Evolutionary conservation across 1,140 invertebrate genomes (phyloP), one percentile per base, ranked within the genome.

Genomic region (Drosophila bocki): DNA sequence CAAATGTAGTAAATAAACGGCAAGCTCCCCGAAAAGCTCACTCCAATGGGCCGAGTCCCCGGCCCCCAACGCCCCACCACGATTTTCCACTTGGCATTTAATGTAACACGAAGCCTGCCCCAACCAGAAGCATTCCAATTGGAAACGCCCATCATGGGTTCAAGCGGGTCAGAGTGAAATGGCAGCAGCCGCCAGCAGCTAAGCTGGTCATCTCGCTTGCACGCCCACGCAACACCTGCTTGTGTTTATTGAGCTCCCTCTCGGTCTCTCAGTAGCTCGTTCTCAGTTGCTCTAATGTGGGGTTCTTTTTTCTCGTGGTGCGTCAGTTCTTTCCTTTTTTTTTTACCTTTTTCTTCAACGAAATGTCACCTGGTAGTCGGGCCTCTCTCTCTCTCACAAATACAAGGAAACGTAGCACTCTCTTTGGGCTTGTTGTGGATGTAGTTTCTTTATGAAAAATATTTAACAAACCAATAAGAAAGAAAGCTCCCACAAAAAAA

Each of bases 41-140:
- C 39, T 47, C 53, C 75, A 47, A 44, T 45, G 53, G 47, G 19
- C 32, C 17, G 26, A 37, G 33, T 45, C 44, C 32, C 58, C 47
- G 32, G 45, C 50, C 58, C 44, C 19, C 19, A 47, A 19, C 3
- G 8, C 19, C 57, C 12, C 19, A 15, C 39, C 44, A 15, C 26
- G 4, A 9, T 33, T 22, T 35, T 45, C 48, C 64, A 45, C 22
- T 69, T 69, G 75, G 51, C 33, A 51, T 39, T 41, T 63, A 69
- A 80, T 87, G 84, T 80, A 88, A 75, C 65, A 64, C 48, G 68
- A 70, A 62, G 41, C 60, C 59, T 74, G 62, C 75, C 81, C 84
- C 85, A 88, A 90, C 77, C 81, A 90, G 78, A 85, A 63, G 50
- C 75, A 56, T 80, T 90, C 81, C 85, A 90, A 90, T 85, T 90